These are phyloP conservation scores for Aricia agestis DNA, from an alignment of 1,140 invertebrate genomes.

Conservation along the genomic window DNA sequence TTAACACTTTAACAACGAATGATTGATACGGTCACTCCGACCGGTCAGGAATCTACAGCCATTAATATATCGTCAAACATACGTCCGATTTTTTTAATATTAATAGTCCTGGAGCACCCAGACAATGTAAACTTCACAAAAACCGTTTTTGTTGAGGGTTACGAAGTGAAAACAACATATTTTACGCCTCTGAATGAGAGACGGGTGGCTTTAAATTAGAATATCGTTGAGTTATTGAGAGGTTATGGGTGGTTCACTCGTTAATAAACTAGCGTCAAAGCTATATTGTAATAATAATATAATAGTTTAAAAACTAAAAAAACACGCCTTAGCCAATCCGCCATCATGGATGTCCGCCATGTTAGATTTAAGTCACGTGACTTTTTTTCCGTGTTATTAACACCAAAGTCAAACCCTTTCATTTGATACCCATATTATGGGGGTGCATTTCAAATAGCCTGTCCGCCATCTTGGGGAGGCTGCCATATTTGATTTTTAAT, in stretches of 20 bases:
- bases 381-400: too few species aligned
- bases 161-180: constrained; percentile 44
- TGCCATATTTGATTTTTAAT: too few species aligned
- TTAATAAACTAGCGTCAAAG: too few species aligned
- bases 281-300: too few species aligned
- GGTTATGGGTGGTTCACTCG: background rate
- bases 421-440: too few species aligned
- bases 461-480: too few species aligned
- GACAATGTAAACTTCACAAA: constrained; percentile 40
- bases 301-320: too few species aligned
- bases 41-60: constrained; percentile 46
- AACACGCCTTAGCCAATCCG: too few species aligned
- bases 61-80: constrained; percentile 65
- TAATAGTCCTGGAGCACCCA: constrained; percentile 44
- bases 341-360: too few species aligned
- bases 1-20: constrained; percentile 8
- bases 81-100: constrained; percentile 39
- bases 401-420: too few species aligned
- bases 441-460: too few species aligned
- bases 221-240: constrained; percentile 4
- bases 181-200: constrained; percentile 33
- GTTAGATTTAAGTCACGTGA: too few species aligned
- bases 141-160: constrained; percentile 34
- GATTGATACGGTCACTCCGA: constrained; percentile 18
- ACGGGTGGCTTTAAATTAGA: background rate